Evolutionary conservation across 2,888 invertebrate species (phyloP).

Genomic region (Apoda limacodes): DNA sequence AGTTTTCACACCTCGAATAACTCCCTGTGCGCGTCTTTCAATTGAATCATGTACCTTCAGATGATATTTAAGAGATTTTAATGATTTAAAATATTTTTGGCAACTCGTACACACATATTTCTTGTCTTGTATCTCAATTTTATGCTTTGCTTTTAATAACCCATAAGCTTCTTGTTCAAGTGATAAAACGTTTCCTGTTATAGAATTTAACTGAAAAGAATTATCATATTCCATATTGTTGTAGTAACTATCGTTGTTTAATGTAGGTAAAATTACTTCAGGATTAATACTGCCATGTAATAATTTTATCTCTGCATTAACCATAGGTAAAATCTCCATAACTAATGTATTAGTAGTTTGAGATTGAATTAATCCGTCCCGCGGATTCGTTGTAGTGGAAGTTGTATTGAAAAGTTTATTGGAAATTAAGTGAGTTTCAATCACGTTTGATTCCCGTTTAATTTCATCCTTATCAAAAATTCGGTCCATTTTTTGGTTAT

Average conservation of each 20-base stretch:
- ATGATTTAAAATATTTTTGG: slow-evolving; percentile 31
- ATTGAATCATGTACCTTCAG: slow-evolving; percentile 40
- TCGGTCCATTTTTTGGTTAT: slow-evolving; percentile 24
- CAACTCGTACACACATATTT: slow-evolving; percentile 37
- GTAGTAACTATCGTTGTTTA: slow-evolving; percentile 19
- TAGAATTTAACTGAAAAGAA: slow-evolving; percentile 52
- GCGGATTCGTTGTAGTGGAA: slow-evolving; percentile 41
- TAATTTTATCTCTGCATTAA: slow-evolving; percentile 17
- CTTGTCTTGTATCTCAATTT: slow-evolving; percentile 18
- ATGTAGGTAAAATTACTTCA: slow-evolving; percentile 48
- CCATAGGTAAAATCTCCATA: slow-evolving; percentile 50
- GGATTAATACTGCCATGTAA: slow-evolving; percentile 42
- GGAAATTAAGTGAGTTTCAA: slow-evolving; percentile 51
- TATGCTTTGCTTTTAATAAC: slow-evolving; percentile 36
- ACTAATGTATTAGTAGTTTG: slow-evolving; percentile 48
- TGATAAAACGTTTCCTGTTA: slow-evolving; percentile 49
- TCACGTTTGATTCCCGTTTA: slow-evolving; percentile 41
- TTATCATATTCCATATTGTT: slow-evolving; percentile 28
- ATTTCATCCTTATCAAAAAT: slow-evolving; percentile 27
- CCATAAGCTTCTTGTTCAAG: slow-evolving; percentile 55
- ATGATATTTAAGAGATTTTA: slow-evolving; percentile 30
- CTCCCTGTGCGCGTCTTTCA: slow-evolving; percentile 37
- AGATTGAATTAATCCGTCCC: slow-evolving; percentile 40
- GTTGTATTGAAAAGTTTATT: slow-evolving; percentile 51
- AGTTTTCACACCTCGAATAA: slow-evolving; percentile 35